Evolutionary conservation across 2,113 vertebrate species (phyloP).

Genomic region (Cyprichromis sp.): DNA sequence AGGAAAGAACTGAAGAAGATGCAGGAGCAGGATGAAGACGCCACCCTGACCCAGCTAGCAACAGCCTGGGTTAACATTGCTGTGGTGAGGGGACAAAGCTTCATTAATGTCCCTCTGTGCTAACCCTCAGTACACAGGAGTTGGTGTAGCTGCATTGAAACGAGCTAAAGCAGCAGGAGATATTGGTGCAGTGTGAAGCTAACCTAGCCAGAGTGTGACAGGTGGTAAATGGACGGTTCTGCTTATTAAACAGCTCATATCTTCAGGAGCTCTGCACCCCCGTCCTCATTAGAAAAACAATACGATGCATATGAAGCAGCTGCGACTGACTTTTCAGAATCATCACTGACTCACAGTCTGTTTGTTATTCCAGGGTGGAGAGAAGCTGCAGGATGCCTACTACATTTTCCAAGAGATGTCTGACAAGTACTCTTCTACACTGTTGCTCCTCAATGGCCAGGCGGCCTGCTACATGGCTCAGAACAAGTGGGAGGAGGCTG

Average conservation of each 20-base stretch:
- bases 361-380: constrained; percentile 77
- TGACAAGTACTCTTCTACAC: constrained; percentile 86
- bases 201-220: background rate
- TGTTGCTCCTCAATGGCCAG: constrained; percentile 89
- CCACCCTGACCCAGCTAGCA: constrained; percentile 90
- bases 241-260: background rate
- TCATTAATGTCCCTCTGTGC: background rate
- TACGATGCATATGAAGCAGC: background rate
- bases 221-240: background rate
- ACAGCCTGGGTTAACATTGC: constrained; percentile 93
- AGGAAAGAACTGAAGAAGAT: constrained; percentile 97
- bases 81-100: constrained; percentile 65
- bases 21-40: constrained; percentile 94
- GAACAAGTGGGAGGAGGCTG: constrained; percentile 92
- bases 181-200: background rate
- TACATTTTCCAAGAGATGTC: constrained; percentile 99
- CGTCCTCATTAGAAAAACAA: background rate
- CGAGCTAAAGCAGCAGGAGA: background rate
- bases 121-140: background rate
- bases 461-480: constrained; percentile 89
- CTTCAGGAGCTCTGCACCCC: background rate
- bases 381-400: constrained; percentile 93
- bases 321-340: background rate
- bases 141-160: background rate
- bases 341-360: background rate